These are phyloP conservation scores for Daubentonia madagascariensis DNA, from an alignment of 2,113 vertebrate genomes.

Conservation along the genomic window DNA sequence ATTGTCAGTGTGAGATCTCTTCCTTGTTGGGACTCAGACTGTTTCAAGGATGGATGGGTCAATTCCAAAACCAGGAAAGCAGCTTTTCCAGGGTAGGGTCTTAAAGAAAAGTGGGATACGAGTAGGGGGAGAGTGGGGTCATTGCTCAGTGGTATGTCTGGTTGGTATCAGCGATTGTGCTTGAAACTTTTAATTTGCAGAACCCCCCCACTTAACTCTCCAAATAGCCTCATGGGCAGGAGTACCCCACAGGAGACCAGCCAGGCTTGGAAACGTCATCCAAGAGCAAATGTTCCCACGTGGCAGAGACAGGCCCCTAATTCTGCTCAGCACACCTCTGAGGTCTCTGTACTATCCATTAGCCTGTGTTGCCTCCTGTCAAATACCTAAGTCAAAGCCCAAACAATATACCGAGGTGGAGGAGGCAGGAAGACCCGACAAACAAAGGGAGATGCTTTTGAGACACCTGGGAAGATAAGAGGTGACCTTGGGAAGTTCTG, in stretches of 20 bases:
- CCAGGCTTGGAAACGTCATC: neutral
- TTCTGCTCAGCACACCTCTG: neutral
- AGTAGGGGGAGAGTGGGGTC: neutral
- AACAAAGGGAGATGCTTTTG: neutral
- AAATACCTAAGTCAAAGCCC: neutral
- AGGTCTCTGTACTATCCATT: neutral
- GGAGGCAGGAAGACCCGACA: neutral
- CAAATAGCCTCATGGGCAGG: neutral
- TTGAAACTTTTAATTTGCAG: neutral
- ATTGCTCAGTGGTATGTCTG: neutral
- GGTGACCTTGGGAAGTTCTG: neutral
- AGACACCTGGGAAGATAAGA: neutral
- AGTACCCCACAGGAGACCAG: neutral
- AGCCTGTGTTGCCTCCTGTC: too few species aligned
- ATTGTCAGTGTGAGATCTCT: neutral
- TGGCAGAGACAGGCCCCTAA: neutral
- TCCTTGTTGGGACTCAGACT: neutral
- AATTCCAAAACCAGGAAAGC: neutral
- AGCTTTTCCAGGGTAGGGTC: neutral
- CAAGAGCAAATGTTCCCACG: accelerated
- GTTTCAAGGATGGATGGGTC: neutral
- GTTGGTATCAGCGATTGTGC: neutral
- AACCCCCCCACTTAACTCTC: neutral
- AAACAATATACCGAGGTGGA: neutral
- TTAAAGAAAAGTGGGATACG: neutral